Base-by-base conservation (phyloP, 2,888 invertebrate species). In the Apantesis nais region DNA sequence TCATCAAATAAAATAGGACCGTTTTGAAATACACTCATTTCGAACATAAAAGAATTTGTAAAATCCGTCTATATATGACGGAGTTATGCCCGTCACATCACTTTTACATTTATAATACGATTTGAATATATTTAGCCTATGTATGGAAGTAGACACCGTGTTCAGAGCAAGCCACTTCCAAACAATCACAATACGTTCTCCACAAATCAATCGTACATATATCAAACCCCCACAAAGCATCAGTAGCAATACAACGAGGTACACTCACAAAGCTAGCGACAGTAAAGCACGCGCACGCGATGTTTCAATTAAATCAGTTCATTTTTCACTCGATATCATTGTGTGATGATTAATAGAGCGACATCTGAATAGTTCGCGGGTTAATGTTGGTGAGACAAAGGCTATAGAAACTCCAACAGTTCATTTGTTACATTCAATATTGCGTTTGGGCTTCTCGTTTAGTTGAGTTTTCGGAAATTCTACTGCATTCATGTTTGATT, bases 311-410 rank as follows among this genome's bases (percentile, higher is more conserved):
- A 83, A 76, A 77, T 78, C 69, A 69, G 37, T 74, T 71, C 80
- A 82, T 82, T 79, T 80, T 82, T 80, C 79, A 83, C 77, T 76
- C 76, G 79, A 83, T 83, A 83, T 81, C 81, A 83, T 80, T 79
- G 81, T 79, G 69, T 66, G 65, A 68, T 81, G 76, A 81, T 79
- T 82, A 72, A 83, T 81, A 68, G 75, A 63, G 55, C 61, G 67
- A 76, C 81, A 78, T 72, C 70, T 78, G 78, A 78, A 75, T 75
- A 73, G 79, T 73, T 75, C 72, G 61, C 64, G 37, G 62, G 74
- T 62, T 79, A 70, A 79, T 81, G 70, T 70, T 29, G 41, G n/a
- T 41, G 37, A 71, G 63, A 74, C 73, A 69, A 76, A 71, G 60
- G 55, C 31, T 31, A 66, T 72, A 70, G 64, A 68, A 62, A 34